Percentiles rank a stretch among this genome's conserved stretches.
phyloP scores from a whole-genome alignment of 2,113 vertebrate species.

The Elephantulus edwardii region DNA sequence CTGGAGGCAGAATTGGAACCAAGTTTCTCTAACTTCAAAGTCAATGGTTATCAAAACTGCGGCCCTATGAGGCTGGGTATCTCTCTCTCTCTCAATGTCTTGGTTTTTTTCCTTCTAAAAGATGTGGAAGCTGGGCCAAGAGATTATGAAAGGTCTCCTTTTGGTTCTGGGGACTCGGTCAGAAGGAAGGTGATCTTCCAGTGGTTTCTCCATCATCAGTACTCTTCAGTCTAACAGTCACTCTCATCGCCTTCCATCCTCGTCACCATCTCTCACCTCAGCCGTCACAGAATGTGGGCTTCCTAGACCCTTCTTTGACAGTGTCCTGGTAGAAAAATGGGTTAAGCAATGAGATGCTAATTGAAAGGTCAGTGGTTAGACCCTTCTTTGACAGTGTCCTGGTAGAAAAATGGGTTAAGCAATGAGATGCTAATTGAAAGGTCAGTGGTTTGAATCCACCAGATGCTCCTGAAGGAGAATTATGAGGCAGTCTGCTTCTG shows the following conservation, averaged over 20 bases:
- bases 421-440: no score
- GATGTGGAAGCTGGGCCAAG: background rate
- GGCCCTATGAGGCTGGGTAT: background rate
- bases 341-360: no score
- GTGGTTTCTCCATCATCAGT: accelerated
- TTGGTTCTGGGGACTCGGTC: background rate
- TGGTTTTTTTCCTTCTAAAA: background rate
- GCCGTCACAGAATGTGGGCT: background rate
- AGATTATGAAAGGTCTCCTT: background rate
- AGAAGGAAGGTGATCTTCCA: background rate
- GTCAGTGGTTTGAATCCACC: no score
- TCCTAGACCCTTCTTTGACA: no score
- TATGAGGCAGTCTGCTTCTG: no score
- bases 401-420: no score
- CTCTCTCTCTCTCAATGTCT: background rate
- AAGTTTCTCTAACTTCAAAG: background rate
- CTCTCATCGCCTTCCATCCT: background rate
- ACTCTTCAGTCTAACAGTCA: background rate
- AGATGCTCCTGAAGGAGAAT: no score
- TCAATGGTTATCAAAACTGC: background rate
- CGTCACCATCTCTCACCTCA: background rate
- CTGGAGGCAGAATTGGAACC: background rate
- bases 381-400: no score
- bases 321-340: no score
- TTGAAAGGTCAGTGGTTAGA: no score